Evolutionary conservation across 2,888 invertebrate genomes (phyloP).

Genomic region (Tinea trinotella): DNA sequence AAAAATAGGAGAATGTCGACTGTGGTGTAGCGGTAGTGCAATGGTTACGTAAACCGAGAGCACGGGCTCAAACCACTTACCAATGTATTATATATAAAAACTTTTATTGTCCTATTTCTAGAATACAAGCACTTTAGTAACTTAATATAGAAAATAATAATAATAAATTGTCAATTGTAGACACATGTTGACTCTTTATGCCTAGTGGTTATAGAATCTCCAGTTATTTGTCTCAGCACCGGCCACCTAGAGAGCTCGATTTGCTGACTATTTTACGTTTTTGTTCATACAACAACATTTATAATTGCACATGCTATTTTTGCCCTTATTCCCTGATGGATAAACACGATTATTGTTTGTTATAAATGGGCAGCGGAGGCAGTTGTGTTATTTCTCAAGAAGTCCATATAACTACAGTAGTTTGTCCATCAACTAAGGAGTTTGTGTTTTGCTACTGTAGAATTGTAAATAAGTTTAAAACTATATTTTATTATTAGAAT

Average conservation of each 20-base stretch:
- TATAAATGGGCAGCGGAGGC: not conserved
- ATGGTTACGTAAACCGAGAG: too few species aligned
- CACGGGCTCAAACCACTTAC: too few species aligned
- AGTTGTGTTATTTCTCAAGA: not conserved
- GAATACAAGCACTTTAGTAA: too few species aligned
- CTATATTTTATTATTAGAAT: too few species aligned
- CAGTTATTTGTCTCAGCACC: conserved; percentile 4
- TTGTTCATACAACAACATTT: not conserved
- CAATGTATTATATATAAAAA: too few species aligned
- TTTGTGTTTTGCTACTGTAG: not conserved
- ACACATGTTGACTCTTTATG: not conserved
- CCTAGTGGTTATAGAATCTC: not conserved
- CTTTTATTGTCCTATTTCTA: too few species aligned
- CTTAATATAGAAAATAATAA: too few species aligned
- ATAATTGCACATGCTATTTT: not conserved
- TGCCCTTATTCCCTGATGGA: not conserved
- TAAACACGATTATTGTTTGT: not conserved
- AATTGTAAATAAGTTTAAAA: not conserved
- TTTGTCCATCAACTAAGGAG: not conserved
- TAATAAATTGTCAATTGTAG: not conserved
- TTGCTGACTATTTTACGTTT: conserved; percentile 7
- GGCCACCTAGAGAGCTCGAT: conserved; percentile 9
- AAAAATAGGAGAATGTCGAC: too few species aligned
- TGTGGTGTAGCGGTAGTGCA: too few species aligned
- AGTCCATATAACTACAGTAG: not conserved